phyloP scores from a whole-genome alignment of 1,140 invertebrate genomes.

The Hermetia illucens region DNA sequence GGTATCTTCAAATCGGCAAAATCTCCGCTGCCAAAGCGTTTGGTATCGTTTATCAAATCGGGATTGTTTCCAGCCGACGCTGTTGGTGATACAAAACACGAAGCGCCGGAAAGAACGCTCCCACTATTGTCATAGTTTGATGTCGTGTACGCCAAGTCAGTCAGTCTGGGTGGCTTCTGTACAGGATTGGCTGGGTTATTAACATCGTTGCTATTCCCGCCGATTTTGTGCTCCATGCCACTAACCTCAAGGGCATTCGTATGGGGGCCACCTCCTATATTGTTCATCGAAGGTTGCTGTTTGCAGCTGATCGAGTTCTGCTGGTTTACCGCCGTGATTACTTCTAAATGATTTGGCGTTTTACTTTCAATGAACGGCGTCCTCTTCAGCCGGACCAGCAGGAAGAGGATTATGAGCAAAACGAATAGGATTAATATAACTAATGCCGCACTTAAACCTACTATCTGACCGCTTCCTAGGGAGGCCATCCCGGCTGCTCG shows the following conservation, averaged over 20 bases:
- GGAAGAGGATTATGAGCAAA: conserved; percentile 53
- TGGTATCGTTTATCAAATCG: conserved; percentile 67
- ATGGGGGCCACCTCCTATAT: no score
- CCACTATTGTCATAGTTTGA: conserved; percentile 44
- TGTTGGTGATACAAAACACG: conserved; percentile 51
- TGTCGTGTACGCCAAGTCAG: conserved; percentile 46
- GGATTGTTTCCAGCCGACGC: conserved; percentile 60
- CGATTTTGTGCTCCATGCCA: conserved; percentile 21
- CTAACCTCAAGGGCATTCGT: no score
- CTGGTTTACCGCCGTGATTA: conserved; percentile 47
- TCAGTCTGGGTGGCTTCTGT: conserved; percentile 48
- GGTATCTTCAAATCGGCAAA: conserved; percentile 22
- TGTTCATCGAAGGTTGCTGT: conserved; percentile 16
- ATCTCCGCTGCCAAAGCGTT: conserved; percentile 38
- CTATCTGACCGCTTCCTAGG: conserved; percentile 69
- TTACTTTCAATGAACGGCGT: conserved; percentile 58
- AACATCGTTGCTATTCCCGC: no score
- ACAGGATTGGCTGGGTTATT: conserved; percentile 48
- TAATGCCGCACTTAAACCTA: conserved; percentile 67
- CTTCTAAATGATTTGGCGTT: conserved; percentile 53
- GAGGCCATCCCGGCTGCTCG: conserved; percentile 61
- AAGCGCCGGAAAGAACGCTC: conserved; percentile 40
- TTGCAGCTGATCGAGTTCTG: conserved; percentile 32
- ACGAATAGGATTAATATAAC: conserved; percentile 65
- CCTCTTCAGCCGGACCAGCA: conserved; percentile 53